phyloP scores from a whole-genome alignment of 2,888 invertebrate species.

The Chrysina gloriosa region DNA sequence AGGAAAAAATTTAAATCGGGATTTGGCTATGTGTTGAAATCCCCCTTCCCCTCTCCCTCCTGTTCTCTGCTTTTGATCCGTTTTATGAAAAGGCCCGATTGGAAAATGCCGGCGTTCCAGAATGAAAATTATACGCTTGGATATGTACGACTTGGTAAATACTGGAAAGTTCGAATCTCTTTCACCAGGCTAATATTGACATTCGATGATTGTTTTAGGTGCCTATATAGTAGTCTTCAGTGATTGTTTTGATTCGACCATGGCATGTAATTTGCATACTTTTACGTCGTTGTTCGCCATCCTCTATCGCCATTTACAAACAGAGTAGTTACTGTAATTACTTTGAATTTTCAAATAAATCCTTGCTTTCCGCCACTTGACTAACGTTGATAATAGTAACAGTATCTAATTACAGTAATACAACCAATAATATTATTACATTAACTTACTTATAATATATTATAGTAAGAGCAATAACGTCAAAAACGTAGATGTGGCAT shows the following conservation, averaged over 20 bases:
- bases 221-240: neutral
- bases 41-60: neutral
- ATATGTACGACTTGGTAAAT: constrained; percentile 3
- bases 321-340: no score
- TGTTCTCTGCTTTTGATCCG: neutral
- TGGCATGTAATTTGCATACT: constrained; percentile 17
- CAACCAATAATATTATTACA: no score
- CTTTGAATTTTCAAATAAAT: no score
- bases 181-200: constrained; percentile 12
- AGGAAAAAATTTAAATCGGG: constrained; percentile 17
- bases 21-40: neutral
- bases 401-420: no score
- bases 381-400: no score
- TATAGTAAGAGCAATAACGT: no score
- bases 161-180: neutral
- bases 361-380: no score
- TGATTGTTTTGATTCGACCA: constrained; percentile 15
- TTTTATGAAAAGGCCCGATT: constrained; percentile 2
- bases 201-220: constrained; percentile 24
- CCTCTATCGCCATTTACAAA: neutral
- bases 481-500: no score
- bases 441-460: no score
- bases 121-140: constrained; percentile 25
- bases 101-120: constrained; percentile 5
- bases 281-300: neutral